Evolutionary conservation across 2,797 vertebrate species (phyloP).

Genomic region (Anniella stebbinsi): DNA sequence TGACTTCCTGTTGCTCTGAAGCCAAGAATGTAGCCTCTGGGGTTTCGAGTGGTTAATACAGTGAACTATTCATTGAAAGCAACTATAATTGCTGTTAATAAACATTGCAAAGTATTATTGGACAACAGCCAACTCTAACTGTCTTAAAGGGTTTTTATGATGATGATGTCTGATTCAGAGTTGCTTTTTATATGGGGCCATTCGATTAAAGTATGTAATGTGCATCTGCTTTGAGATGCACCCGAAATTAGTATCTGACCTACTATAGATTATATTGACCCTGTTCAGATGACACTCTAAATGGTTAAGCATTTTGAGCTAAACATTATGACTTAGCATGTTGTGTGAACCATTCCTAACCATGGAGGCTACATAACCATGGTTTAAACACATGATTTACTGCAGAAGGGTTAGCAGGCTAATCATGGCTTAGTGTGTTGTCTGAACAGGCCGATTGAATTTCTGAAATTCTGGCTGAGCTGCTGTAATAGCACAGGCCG

Average conservation of each 20-base stretch:
- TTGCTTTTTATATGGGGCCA: background rate
- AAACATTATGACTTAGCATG: no score
- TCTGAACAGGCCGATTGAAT: no score
- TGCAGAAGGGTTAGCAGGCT: no score
- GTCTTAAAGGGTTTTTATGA: conserved; percentile 34
- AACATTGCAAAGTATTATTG: conserved; percentile 44
- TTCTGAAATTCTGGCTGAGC: background rate
- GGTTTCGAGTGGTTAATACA: conserved; percentile 16
- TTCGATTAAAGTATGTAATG: conserved; percentile 34
- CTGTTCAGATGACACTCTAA: no score
- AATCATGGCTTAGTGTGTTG: no score
- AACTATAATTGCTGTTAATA: background rate
- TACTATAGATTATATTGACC: background rate
- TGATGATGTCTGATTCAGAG: conserved; percentile 38
- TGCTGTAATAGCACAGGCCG: background rate
- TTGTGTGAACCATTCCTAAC: no score
- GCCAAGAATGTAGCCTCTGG: background rate
- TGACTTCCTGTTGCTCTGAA: conserved; percentile 23
- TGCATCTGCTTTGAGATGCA: conserved; percentile 11
- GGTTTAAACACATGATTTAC: no score
- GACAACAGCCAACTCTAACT: conserved; percentile 22
- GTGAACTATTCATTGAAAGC: conserved; percentile 18
- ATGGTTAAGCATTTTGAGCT: no score
- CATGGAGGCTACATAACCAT: no score
- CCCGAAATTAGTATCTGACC: conserved; percentile 18